Evolutionary conservation across 1,140 invertebrate genomes (phyloP), one percentile per base, ranked within the genome.

Genomic region (Heliothis virescens): DNA sequence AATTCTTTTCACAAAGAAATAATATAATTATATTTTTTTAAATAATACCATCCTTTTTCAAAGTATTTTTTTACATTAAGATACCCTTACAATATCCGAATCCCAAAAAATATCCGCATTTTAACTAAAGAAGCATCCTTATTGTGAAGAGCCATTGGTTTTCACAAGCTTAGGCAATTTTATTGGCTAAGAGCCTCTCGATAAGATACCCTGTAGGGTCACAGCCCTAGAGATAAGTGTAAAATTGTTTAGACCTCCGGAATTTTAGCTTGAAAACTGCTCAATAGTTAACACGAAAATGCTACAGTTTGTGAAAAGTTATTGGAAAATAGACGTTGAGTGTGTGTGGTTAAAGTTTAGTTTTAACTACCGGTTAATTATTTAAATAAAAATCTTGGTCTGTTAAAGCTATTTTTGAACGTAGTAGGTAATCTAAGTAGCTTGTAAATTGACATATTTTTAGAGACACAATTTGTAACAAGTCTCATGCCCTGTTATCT

Each of bases 161-260:
- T 90, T 87, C 86, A 87, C 88, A 88, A 86, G 85, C 84, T 84
- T 77, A 62, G 78, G 71, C 83, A 79, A 83, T 88, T 87, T 89
- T 86, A 89, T 90, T 89, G 50, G 47, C n/a, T 16, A 67, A 29
- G 59, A 18, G 57, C 16, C 59, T 52, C 59, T 63, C 53, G 47
- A 75, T 75, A 75, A 62, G 34, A 75, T 75, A 50, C 59, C 59
- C 18, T 48, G n/a, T 47, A 72, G 69, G 69, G 69, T 72, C 69
- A 72, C 69, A 52, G 55, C 34, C 11, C 69, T 12, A 15, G n/a
- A 47, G 50, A 73, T 73, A 7, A 59, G 41, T 63, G 50, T 55
- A 16, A 55, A 72, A 72, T 72, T 72, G 69, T 72, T 72, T 72
- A 57, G 69, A 16, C 52, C 65, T 69, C 29, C 16, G 15, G 41